A percentile compares a stretch with the other conserved stretches of the same genome.
Conservation (phyloP, 2,888 invertebrate genomes). For the Leucophora obtusa region DNA sequence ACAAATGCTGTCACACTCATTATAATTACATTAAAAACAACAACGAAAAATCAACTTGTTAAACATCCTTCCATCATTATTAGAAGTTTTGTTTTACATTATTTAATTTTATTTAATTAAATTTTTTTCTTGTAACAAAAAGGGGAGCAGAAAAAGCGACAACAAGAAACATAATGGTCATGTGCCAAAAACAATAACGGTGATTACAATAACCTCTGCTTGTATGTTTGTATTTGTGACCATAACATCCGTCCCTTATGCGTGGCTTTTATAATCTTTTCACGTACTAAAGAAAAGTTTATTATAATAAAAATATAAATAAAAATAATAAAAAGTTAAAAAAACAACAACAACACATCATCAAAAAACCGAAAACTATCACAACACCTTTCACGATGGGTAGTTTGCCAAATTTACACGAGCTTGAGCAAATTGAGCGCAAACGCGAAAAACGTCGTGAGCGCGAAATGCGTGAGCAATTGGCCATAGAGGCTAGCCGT, state of each 20-base stretch:
- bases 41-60: slow-evolving; percentile 2
- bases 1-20: slow-evolving; percentile 21
- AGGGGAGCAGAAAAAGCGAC: neutral
- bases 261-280: neutral
- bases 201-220: slow-evolving; percentile 1
- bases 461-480: slow-evolving; percentile 70
- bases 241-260: neutral
- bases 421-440: slow-evolving; percentile 79
- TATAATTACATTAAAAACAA: neutral
- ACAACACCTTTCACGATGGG: slow-evolving; percentile 79
- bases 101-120: neutral
- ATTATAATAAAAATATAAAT: slow-evolving; percentile 13
- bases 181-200: slow-evolving; percentile 51
- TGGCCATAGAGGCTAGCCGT: slow-evolving; percentile 74
- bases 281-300: neutral
- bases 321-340: neutral
- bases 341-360: neutral
- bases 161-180: slow-evolving; percentile 41
- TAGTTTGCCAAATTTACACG: slow-evolving; percentile 84
- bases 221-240: neutral
- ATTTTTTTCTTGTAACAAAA: neutral
- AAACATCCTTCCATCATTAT: slow-evolving; percentile 4
- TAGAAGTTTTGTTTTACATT: neutral
- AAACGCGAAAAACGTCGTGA: slow-evolving; percentile 76
- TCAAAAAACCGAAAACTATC: too few species aligned